Conservation (phyloP, 1,140 invertebrate genomes). For the Plectrocnemia conspersa region DNA sequence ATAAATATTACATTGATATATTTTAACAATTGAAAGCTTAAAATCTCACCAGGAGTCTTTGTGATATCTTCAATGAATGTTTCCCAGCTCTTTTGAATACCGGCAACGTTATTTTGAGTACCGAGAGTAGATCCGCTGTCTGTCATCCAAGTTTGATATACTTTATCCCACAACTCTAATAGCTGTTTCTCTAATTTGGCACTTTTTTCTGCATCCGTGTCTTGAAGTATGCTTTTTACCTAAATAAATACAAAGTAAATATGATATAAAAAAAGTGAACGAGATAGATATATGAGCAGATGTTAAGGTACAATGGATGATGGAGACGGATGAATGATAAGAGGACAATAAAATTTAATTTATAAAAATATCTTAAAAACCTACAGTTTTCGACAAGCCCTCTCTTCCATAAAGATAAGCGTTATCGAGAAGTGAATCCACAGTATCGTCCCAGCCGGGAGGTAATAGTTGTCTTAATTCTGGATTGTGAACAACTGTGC, state of each 20-base stretch:
- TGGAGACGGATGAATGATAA: background rate
- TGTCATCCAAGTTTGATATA: slow-evolving; percentile 89
- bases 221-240: slow-evolving; percentile 73
- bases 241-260: slow-evolving; percentile 38
- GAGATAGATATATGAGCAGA: too few relatives aligned
- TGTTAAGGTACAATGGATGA: background rate
- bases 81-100: slow-evolving; percentile 67
- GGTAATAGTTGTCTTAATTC: slow-evolving; percentile 72
- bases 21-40: background rate
- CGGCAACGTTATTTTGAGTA: slow-evolving; percentile 63
- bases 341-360: background rate
- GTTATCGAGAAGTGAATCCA: slow-evolving; percentile 86
- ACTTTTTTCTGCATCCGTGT: slow-evolving; percentile 76
- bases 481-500: slow-evolving; percentile 82
- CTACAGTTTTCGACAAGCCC: slow-evolving; percentile 76
- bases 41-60: slow-evolving; percentile 61
- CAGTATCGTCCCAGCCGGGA: slow-evolving; percentile 69
- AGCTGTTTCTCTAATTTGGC: slow-evolving; percentile 85
- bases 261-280: too few relatives aligned
- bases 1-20: background rate
- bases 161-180: slow-evolving; percentile 85
- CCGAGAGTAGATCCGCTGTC: slow-evolving; percentile 52
- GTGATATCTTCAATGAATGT: slow-evolving; percentile 65
- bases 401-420: slow-evolving; percentile 86
- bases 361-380: slow-evolving; percentile 35